Conservation (phyloP, 2,888 invertebrate genomes). For the Conops quadrifasciatus region DNA sequence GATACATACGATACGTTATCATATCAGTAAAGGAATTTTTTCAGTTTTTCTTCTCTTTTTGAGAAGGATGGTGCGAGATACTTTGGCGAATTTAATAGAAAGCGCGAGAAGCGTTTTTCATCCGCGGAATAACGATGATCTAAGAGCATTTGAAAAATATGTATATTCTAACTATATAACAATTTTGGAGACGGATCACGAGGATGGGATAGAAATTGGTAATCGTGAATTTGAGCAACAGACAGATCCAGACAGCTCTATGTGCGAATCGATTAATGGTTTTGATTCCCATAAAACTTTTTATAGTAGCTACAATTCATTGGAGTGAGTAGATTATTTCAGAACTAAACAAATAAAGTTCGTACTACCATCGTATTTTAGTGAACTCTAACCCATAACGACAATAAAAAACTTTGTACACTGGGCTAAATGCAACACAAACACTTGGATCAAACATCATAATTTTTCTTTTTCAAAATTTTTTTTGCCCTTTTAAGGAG, state of each 20-base stretch:
- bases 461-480: too few species aligned
- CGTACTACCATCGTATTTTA: too few species aligned
- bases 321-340: constrained; percentile 44
- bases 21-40: too few species aligned
- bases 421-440: too few species aligned
- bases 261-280: constrained; percentile 46
- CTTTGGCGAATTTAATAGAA: constrained; percentile 46
- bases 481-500: too few species aligned
- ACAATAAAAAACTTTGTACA: too few species aligned
- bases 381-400: too few species aligned
- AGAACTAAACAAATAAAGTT: too few species aligned
- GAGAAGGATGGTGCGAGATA: constrained; percentile 45
- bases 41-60: not conserved
- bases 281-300: constrained; percentile 1
- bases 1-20: too few species aligned
- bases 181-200: constrained; percentile 41
- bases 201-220: constrained; percentile 6
- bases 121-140: constrained; percentile 45
- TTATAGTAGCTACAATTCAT: constrained; percentile 37
- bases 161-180: constrained; percentile 46
- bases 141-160: constrained; percentile 46
- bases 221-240: constrained; percentile 25
- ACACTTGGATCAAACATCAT: too few species aligned
- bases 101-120: constrained; percentile 49
- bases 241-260: constrained; percentile 48